Percentiles rank a stretch among this genome's conserved stretches.
Evolutionary conservation across 2,113 vertebrate genomes (phyloP).

Genomic region (Epinephelus fuscoguttatus): DNA sequence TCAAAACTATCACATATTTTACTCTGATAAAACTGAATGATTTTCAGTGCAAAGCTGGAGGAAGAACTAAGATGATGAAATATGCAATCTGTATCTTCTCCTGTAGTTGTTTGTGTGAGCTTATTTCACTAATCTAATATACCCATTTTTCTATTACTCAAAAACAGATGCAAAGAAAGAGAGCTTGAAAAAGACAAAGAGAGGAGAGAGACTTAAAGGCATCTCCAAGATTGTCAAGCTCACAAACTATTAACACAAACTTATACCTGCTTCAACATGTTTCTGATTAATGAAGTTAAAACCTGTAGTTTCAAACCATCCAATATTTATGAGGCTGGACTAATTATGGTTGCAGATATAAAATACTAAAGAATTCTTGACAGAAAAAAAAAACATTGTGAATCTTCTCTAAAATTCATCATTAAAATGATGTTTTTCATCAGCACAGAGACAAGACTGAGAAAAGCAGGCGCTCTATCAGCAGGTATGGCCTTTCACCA

Average conservation of each 20-base stretch:
- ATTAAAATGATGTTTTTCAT: background rate
- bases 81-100: background rate
- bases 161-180: background rate
- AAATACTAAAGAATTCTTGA: conserved; percentile 16
- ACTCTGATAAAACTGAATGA: background rate
- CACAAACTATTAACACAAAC: conserved; percentile 22
- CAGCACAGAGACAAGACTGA: background rate
- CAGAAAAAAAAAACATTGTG: background rate
- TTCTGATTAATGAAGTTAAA: conserved; percentile 27
- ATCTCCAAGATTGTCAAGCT: conserved; percentile 26
- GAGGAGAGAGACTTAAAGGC: background rate
- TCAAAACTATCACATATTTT: background rate
- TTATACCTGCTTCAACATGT: background rate
- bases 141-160: background rate
- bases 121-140: background rate
- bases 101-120: background rate
- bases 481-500: conserved; percentile 22
- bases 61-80: background rate
- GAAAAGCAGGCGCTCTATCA: conserved; percentile 7
- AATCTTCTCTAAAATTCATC: background rate
- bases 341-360: conserved; percentile 13
- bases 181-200: background rate
- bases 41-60: background rate
- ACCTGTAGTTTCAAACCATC: background rate
- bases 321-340: conserved; percentile 5